Base-by-base conservation (phyloP, 92 coral and sea anemone species). In the Umimayanthus kanabou region DNA sequence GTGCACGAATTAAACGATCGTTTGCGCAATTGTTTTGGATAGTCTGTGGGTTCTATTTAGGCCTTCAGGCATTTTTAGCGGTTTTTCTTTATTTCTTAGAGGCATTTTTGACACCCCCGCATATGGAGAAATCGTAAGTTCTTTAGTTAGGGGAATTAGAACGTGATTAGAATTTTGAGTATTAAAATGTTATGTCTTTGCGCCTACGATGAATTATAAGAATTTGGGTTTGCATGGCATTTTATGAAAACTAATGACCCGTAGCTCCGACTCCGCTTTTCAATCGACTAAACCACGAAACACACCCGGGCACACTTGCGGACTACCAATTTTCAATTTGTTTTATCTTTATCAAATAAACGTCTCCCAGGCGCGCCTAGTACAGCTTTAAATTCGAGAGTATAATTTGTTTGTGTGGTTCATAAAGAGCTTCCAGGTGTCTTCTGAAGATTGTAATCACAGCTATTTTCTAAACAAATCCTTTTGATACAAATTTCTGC, bases 131-230 rank as follows among this genome's bases (percentile, higher is more conserved):
- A 20, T 20, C 26, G 26, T 23, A 26, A 11, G 40, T 50, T 26
- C 29, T 66, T 57, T 22, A 55, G 69, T 83, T 20, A n/a, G 1
- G 61, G 40, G 53, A 22, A 67, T n/a, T 1, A 45, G 70, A 70
- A 83, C 87, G 87, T 83, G 87, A 69, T 30, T 43, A n/a, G 87
- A 83, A 83, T 83, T 42, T 71, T 83, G 87, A 83, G 23, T 37
- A 45, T 6, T 23, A 45, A 45, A 83, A 45, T 29, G 23, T 70
- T 83, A 69, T 37, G 87, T 83, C 87, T 83, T 53, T 78, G 40
- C 23, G 58, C 25, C 82, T 33, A 55, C 37, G 57, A 80, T 53
- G 26, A 57, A 80, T n/a, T 43, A 29, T 26, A 28, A n/a, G 43
- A 45, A 28, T 26, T 42, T 71, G 87, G 57, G 76, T 70, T 70